phyloP scores from a whole-genome alignment of 1,140 invertebrate genomes.

The Conus ventricosus region DNA sequence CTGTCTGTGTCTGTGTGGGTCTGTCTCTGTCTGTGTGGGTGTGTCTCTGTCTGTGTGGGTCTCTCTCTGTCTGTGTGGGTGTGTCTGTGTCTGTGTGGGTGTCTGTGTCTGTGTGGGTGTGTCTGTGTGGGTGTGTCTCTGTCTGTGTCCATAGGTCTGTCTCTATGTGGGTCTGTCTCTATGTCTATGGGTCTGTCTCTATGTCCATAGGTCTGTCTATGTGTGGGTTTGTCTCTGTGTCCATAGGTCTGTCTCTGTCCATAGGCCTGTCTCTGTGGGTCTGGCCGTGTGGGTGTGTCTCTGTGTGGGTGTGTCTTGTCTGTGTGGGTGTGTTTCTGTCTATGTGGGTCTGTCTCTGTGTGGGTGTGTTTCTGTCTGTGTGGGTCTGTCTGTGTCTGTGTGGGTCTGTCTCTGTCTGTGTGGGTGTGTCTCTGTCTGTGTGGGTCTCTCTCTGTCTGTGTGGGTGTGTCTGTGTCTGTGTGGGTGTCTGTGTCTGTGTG shows the following conservation, averaged over 20 bases:
- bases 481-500: not conserved
- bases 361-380: not conserved
- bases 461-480: too few relatives aligned
- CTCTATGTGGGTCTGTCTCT: not conserved
- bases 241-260: not conserved
- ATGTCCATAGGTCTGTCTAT: not conserved
- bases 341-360: not conserved
- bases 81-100: too few relatives aligned
- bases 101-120: not conserved
- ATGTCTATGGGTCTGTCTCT: too few relatives aligned
- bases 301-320: not conserved
- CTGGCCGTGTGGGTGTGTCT: not conserved
- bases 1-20: too few relatives aligned
- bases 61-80: too few relatives aligned
- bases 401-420: too few relatives aligned
- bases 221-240: not conserved
- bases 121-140: too few relatives aligned
- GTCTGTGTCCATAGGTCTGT: not conserved
- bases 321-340: not conserved
- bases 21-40: too few relatives aligned
- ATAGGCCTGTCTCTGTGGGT: not conserved
- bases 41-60: too few relatives aligned
- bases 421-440: too few relatives aligned
- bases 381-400: too few relatives aligned
- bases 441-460: too few relatives aligned